phyloP scores from a whole-genome alignment of 2,797 vertebrate genomes.

The Melanotaenia pygmaea region DNA sequence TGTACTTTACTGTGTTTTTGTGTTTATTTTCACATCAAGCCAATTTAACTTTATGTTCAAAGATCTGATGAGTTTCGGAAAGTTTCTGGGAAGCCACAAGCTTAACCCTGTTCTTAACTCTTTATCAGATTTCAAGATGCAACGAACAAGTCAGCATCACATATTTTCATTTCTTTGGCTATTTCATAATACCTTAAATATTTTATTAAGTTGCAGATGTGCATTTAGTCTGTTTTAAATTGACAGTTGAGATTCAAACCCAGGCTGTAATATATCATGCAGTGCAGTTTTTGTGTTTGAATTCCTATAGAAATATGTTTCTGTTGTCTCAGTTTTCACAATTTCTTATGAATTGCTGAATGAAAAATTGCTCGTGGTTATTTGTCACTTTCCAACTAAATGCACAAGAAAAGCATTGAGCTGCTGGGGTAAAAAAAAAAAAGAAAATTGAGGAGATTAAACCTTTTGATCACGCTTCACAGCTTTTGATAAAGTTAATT shows the following conservation, averaged over 20 bases:
- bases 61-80: neutral
- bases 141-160: neutral
- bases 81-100: neutral
- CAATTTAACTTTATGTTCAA: neutral
- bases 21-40: neutral
- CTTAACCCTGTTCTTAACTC: neutral
- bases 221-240: neutral
- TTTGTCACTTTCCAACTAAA: slow-evolving; percentile 48
- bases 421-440: neutral
- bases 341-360: neutral
- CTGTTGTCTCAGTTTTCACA: neutral
- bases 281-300: neutral
- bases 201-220: neutral
- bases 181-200: neutral
- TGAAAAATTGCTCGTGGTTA: neutral
- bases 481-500: neutral
- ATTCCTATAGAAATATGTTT: neutral
- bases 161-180: neutral
- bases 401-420: slow-evolving; percentile 15
- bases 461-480: neutral
- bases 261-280: neutral
- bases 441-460: neutral
- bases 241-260: neutral
- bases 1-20: neutral
- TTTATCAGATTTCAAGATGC: neutral